phyloP scores from a whole-genome alignment of 1,140 invertebrate genomes.

The Drosophila lacertosa region DNA sequence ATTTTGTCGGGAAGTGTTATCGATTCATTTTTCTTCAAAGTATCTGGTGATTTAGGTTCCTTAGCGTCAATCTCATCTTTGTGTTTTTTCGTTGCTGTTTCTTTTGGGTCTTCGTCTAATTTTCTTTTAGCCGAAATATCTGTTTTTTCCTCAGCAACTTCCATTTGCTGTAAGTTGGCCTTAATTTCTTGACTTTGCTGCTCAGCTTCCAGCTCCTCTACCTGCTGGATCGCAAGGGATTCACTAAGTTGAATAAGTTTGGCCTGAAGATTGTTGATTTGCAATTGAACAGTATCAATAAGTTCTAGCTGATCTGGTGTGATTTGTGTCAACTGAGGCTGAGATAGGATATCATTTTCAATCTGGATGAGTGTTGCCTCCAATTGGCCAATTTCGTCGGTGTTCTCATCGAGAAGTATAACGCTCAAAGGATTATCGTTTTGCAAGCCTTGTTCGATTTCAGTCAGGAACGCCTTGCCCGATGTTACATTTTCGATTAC shows the following conservation, averaged over 20 bases:
- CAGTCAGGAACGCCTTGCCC: conserved; percentile 65
- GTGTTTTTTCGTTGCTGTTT: conserved; percentile 34
- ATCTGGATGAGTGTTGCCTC: conserved; percentile 58
- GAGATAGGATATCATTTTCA: conserved; percentile 65
- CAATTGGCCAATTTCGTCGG: conserved; percentile 53
- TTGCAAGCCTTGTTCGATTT: conserved; percentile 62
- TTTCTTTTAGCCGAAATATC: conserved; percentile 38
- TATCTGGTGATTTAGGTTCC: conserved; percentile 7
- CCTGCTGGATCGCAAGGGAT: conserved; percentile 14
- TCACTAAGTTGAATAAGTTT: conserved; percentile 49
- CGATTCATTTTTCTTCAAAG: conserved; percentile 26
- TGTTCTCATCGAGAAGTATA: conserved; percentile 56
- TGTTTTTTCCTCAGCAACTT: conserved; percentile 6
- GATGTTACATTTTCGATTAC: conserved; percentile 64
- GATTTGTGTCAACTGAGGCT: conserved; percentile 54
- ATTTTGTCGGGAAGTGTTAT: conserved; percentile 15
- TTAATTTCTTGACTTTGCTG: neutral
- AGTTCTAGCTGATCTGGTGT: conserved; percentile 46
- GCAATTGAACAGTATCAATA: conserved; percentile 58
- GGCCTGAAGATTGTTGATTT: conserved; percentile 51
- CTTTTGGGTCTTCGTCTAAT: conserved; percentile 13
- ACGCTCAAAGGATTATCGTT: conserved; percentile 50
- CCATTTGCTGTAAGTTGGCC: neutral
- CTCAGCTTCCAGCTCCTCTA: neutral
- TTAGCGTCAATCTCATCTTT: conserved; percentile 29